These are phyloP conservation scores for Mallotus villosus DNA, from an alignment of 2,797 vertebrate species.

Conservation along the genomic window DNA sequence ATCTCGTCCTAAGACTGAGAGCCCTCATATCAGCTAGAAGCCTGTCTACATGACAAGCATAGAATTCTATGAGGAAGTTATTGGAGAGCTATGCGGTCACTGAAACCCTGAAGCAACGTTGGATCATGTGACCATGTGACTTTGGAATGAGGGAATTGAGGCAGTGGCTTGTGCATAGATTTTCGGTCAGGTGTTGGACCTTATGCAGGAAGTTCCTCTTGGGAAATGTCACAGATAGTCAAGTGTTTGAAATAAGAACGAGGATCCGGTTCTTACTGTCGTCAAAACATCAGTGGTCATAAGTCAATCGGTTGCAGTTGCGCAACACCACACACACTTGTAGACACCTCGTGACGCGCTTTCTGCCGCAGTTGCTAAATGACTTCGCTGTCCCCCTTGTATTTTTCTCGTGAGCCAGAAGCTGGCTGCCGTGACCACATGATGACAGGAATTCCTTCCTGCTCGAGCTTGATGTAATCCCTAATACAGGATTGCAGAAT, in stretches of 20 bases:
- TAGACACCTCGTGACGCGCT: conserved; percentile 50
- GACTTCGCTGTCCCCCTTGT: conserved; percentile 45
- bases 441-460: conserved; percentile 73
- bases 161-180: too few relatives aligned
- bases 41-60: not conserved
- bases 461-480: conserved; percentile 75
- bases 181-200: too few relatives aligned
- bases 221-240: too few relatives aligned
- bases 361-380: conserved; percentile 54
- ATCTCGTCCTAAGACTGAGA: not conserved
- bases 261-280: too few relatives aligned
- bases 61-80: not conserved
- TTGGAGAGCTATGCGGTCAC: not conserved
- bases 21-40: not conserved
- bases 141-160: not conserved
- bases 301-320: not conserved
- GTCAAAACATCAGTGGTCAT: not conserved
- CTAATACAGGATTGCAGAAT: conserved; percentile 69
- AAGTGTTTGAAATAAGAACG: too few relatives aligned
- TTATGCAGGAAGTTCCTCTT: too few relatives aligned
- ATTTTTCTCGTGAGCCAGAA: conserved; percentile 52
- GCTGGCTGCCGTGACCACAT: conserved; percentile 64
- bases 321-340: conserved; percentile 26
- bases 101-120: not conserved
- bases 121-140: conserved; percentile 1